Conservation (phyloP, 1,140 invertebrate species). For the Leptopilina boulardi region DNA sequence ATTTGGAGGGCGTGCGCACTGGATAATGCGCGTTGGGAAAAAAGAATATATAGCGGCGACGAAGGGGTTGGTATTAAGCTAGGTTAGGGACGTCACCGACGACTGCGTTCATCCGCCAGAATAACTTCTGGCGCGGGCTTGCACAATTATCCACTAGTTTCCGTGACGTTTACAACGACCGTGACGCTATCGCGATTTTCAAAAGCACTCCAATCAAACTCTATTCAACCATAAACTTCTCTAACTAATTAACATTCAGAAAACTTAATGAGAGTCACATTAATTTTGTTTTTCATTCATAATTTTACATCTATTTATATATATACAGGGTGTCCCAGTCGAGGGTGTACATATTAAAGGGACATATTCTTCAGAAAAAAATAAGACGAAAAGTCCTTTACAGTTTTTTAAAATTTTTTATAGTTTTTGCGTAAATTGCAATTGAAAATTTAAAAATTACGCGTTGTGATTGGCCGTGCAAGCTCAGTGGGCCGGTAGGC, state of each 20-base stretch:
- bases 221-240: not conserved
- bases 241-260: not conserved
- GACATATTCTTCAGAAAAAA: no score
- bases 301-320: not conserved
- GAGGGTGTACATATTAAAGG: no score
- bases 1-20: slow-evolving; percentile 62
- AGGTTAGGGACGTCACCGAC: slow-evolving; percentile 64
- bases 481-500: no score
- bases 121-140: slow-evolving; percentile 52
- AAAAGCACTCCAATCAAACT: slow-evolving; percentile 12
- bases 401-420: no score
- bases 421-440: no score
- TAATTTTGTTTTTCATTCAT: not conserved
- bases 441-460: no score
- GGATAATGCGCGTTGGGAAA: slow-evolving; percentile 31
- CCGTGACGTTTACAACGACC: slow-evolving; percentile 22
- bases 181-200: slow-evolving; percentile 40
- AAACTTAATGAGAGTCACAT: no score
- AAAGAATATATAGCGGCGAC: slow-evolving; percentile 41
- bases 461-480: no score
- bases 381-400: no score
- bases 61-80: slow-evolving; percentile 56
- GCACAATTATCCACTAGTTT: slow-evolving; percentile 31
- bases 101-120: slow-evolving; percentile 60
- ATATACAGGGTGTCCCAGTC: no score